Percentiles rank a stretch among this genome's conserved stretches.
These are phyloP conservation scores for Hemicrepidius hirtus DNA, from an alignment of 2,888 invertebrate genomes.

Conservation along the genomic window DNA sequence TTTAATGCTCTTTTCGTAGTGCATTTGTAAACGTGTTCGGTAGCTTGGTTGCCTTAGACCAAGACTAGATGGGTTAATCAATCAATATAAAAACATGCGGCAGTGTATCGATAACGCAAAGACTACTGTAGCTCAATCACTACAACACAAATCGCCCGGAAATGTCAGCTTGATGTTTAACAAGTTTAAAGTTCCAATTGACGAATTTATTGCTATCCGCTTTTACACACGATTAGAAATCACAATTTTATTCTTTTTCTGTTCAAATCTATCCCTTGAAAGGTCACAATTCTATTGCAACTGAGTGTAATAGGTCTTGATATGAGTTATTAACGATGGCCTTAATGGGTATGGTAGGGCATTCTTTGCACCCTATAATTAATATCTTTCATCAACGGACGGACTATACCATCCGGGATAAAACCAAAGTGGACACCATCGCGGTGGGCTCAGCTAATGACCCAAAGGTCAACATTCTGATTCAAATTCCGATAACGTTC, in stretches of 20 bases:
- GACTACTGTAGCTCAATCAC: constrained; percentile 24
- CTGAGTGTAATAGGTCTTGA: constrained; percentile 14
- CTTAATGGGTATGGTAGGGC: constrained; percentile 26
- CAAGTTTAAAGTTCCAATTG: background rate
- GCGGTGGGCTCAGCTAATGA: constrained; percentile 30
- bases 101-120: constrained; percentile 24
- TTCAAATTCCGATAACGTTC: constrained; percentile 49
- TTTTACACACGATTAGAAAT: background rate
- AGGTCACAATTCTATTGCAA: background rate
- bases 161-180: constrained; percentile 4
- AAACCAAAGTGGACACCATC: constrained; percentile 36
- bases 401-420: constrained; percentile 1
- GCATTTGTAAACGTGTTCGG: constrained; percentile 44
- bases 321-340: constrained; percentile 39
- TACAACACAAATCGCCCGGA: constrained; percentile 28
- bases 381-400: constrained; percentile 44
- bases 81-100: constrained; percentile 41
- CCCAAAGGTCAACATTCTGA: constrained; percentile 55
- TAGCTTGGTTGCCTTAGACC: constrained; percentile 32
- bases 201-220: background rate
- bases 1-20: constrained; percentile 31
- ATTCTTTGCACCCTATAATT: constrained; percentile 40
- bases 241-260: too few species aligned
- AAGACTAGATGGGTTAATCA: constrained; percentile 39
- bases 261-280: background rate